A percentile compares a stretch with the other conserved stretches of the same genome.
Evolutionary conservation across 1,140 invertebrate genomes (phyloP).

Genomic region (Mamestra configurata): DNA sequence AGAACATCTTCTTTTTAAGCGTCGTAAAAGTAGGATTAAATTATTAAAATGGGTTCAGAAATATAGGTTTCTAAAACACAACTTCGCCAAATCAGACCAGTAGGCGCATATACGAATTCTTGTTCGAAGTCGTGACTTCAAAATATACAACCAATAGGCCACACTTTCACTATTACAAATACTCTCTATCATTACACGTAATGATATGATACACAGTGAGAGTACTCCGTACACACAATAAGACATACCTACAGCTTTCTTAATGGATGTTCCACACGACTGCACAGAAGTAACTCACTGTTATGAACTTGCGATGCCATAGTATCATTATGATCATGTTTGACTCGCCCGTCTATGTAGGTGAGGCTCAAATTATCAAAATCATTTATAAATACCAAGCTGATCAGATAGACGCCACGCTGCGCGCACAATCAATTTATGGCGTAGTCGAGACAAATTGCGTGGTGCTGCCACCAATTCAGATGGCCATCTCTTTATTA

Average conservation of each 20-base stretch:
- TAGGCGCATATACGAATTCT: neutral
- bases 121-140: neutral
- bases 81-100: no score
- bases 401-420: constrained; percentile 69
- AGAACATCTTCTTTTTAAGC: no score
- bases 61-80: no score
- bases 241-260: neutral
- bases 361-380: constrained; percentile 54
- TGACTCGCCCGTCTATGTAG: constrained; percentile 45
- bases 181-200: constrained; percentile 14
- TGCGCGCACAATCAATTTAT: constrained; percentile 81
- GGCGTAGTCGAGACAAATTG: constrained; percentile 76
- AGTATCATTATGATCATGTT: constrained; percentile 51
- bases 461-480: constrained; percentile 63
- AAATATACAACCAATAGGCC: constrained; percentile 2
- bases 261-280: constrained; percentile 34
- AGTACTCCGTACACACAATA: neutral
- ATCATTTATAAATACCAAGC: constrained; percentile 67
- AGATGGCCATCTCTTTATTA: constrained; percentile 46
- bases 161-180: constrained; percentile 17
- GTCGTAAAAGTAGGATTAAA: no score
- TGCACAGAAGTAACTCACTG: constrained; percentile 44
- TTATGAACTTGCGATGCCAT: constrained; percentile 7
- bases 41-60: no score
- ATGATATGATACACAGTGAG: constrained; percentile 21